phyloP scores from a whole-genome alignment of 2,797 vertebrate genomes.

The Pipistrellus pygmaeus region DNA sequence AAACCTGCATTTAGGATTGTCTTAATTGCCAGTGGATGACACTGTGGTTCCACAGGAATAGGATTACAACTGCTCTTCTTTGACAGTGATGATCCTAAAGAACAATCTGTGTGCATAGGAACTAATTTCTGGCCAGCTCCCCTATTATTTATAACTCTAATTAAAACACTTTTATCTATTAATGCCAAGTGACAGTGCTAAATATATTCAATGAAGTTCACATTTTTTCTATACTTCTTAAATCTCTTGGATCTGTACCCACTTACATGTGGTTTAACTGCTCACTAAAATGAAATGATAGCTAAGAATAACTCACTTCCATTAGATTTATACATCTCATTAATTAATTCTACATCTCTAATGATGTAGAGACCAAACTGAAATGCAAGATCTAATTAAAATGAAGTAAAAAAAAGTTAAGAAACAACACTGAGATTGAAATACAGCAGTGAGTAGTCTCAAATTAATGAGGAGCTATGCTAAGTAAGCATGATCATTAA shows the following conservation, averaged over 20 bases:
- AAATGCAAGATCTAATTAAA: conserved; percentile 90
- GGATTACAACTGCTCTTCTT: conserved; percentile 74
- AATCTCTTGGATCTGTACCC: conserved; percentile 85
- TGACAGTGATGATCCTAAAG: conserved; percentile 75
- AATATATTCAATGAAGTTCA: conserved; percentile 85
- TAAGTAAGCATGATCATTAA: conserved; percentile 90
- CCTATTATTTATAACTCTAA: conserved; percentile 88
- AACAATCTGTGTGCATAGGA: conserved; percentile 76
- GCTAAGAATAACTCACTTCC: conserved; percentile 89
- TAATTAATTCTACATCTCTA: conserved; percentile 90
- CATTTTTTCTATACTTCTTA: conserved; percentile 80
- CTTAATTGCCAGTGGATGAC: conserved; percentile 75
- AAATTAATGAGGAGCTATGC: conserved; percentile 90
- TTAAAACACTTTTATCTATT: conserved; percentile 88
- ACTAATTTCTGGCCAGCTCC: conserved; percentile 75
- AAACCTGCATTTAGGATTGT: conserved; percentile 37
- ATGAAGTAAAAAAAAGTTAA: conserved; percentile 82
- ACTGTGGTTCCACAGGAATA: conserved; percentile 56
- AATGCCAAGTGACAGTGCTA: conserved; percentile 84
- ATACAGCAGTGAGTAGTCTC: conserved; percentile 89
- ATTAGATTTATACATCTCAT: conserved; percentile 90
- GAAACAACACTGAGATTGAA: conserved; percentile 86
- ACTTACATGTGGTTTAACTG: conserved; percentile 83
- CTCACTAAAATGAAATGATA: conserved; percentile 87
- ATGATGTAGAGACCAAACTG: conserved; percentile 85